Evolutionary conservation across 2,113 vertebrate species (phyloP).

Genomic region (Penelope pileata): DNA sequence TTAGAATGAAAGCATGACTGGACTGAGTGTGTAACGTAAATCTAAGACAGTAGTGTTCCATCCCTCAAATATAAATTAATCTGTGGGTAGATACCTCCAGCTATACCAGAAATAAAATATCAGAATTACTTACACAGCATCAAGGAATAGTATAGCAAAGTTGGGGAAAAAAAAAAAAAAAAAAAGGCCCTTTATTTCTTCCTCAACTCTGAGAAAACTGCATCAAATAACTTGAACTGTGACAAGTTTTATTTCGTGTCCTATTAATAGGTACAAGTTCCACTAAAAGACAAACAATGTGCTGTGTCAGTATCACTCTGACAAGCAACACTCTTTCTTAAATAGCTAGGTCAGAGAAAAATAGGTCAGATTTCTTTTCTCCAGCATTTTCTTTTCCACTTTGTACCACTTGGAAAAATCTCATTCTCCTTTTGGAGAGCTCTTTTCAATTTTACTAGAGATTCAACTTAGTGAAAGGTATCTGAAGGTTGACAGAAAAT

Average conservation of each 20-base stretch:
- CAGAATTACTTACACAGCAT: background rate
- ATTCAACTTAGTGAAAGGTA: background rate
- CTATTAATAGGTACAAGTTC: background rate
- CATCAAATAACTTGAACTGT: background rate
- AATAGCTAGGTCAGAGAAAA: slow-evolving; percentile 26
- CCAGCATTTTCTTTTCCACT: background rate
- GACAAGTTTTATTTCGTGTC: background rate
- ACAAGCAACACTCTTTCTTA: background rate
- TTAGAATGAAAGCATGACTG: background rate
- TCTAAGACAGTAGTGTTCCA: background rate
- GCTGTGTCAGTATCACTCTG: background rate
- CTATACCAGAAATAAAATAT: background rate
- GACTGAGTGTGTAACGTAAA: background rate
- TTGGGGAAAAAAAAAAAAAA: background rate
- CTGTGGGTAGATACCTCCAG: background rate
- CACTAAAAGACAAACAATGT: background rate
- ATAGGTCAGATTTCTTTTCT: slow-evolving; percentile 11
- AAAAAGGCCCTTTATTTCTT: background rate
- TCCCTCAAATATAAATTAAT: background rate
- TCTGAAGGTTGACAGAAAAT: background rate
- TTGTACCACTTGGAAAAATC: background rate
- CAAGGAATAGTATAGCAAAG: background rate
- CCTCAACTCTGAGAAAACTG: background rate
- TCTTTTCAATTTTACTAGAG: background rate
- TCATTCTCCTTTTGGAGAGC: background rate